Conservation (phyloP, 2,888 invertebrate species). For the Allygus modestus region DNA sequence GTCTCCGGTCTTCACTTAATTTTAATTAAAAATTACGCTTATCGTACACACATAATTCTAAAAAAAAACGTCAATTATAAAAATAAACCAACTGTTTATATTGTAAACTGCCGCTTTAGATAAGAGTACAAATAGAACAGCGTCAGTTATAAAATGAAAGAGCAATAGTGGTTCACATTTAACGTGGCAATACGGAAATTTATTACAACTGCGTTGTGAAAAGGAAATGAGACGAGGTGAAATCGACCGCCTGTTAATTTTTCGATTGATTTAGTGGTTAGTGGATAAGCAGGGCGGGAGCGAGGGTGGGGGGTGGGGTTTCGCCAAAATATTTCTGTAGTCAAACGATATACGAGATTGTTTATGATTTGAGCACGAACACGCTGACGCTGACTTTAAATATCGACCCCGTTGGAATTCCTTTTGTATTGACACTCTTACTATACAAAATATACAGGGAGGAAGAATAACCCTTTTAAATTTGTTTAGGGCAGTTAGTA, state of each 20-base stretch:
- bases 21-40: too few species aligned
- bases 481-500: too few species aligned
- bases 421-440: background rate
- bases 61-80: too few species aligned
- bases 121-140: too few species aligned
- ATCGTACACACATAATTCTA: too few species aligned
- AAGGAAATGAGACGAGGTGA: slow-evolving; percentile 23
- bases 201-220: background rate
- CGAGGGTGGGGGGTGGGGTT: slow-evolving; percentile 2
- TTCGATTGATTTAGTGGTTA: slow-evolving; percentile 32
- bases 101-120: too few species aligned
- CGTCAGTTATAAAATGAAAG: background rate
- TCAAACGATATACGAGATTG: background rate
- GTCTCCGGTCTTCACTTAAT: too few species aligned
- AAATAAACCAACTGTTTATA: too few species aligned
- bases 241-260: slow-evolving; percentile 8
- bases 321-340: background rate
- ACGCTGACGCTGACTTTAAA: background rate
- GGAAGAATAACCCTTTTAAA: too few species aligned
- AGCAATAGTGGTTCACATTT: background rate
- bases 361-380: background rate
- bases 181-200: slow-evolving; percentile 24
- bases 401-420: background rate
- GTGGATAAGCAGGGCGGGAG: background rate
- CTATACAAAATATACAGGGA: too few species aligned